Evolutionary conservation across 2,113 vertebrate genomes (phyloP), one percentile per base, ranked within the genome.

Genomic region (Grammomys surdaster): DNA sequence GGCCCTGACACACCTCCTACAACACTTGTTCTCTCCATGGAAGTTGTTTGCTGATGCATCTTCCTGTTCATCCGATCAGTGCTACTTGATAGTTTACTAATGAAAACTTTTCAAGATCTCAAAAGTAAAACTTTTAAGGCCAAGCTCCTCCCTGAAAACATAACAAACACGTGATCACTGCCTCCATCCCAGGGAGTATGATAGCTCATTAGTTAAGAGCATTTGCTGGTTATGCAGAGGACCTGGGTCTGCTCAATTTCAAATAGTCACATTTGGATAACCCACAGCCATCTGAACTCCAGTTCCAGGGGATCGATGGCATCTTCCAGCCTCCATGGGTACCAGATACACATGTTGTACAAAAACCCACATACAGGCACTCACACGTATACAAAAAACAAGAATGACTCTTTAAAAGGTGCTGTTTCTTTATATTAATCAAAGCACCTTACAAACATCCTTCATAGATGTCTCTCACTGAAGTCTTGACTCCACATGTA

Each of bases 1-100:
- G 96, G 81, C 95, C 90, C 90, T 96, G 96, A 95, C 97, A 95
- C 46, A 54, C 75, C 90, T 78, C 89, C 91, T 43, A 92, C 58
- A 96, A 65, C 19, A 36, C 43, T 93, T 84, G 88, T 85, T 88
- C 86, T 90, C 76, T 93, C 76, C 76, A 88, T 63, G 69, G 54
- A 87, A 92, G 95, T 73, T 95, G 93, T 96, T 90, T 92, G 76
- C 96, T 95, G 95, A 92, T 54, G 70, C 69, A 70, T 72, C 92
- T 94, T 92, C 75, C 89, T 33, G 26, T 9, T 84, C 70, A 67
- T 91, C 80, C 46, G 93, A 96, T 94, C 88, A 88, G 63, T 72
- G 43, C 54, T 69, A 43, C 33, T 87, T 86, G 36, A 48, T 94
- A 73, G 88, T 86, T 94, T 20, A 84, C 93, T 93, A 84, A 85